Percentiles rank a stretch among this genome's conserved stretches.
phyloP scores from a whole-genome alignment of 2,797 vertebrate species.

The Thunnus albacares region DNA sequence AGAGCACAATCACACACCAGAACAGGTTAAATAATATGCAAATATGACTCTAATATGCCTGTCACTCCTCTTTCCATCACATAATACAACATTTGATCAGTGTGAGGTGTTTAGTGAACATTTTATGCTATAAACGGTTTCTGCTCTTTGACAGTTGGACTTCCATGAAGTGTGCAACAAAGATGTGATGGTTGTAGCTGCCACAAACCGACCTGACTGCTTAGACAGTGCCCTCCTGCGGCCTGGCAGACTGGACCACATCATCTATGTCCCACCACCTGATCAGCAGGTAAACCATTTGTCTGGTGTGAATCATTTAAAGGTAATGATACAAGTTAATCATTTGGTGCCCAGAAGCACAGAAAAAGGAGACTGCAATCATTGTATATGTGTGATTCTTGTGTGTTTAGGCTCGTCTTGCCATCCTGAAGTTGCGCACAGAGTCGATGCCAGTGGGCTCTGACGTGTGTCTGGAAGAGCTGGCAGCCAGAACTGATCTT shows the following conservation, averaged over 20 bases:
- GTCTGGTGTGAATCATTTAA: neutral
- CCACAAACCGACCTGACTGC: conserved; percentile 94
- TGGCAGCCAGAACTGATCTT: conserved; percentile 85
- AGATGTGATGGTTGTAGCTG: conserved; percentile 93
- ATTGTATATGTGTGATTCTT: neutral
- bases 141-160: conserved; percentile 82
- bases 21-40: conserved; percentile 76
- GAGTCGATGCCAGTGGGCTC: conserved; percentile 85
- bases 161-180: conserved; percentile 90
- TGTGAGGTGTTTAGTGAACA: neutral
- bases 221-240: conserved; percentile 94
- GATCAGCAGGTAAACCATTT: conserved; percentile 88
- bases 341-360: too few species aligned
- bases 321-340: neutral
- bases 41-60: neutral
- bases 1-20: conserved; percentile 68
- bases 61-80: neutral
- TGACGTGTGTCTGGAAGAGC: conserved; percentile 88
- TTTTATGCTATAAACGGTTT: neutral
- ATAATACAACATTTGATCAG: neutral
- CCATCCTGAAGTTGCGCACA: conserved; percentile 89
- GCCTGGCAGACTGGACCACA: conserved; percentile 94
- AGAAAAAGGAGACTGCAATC: neutral
- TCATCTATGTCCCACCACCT: conserved; percentile 94
- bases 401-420: conserved; percentile 87